These are phyloP conservation scores for Phoxinus dragarum DNA, from an alignment of 2,797 vertebrate genomes.

Conservation along the genomic window DNA sequence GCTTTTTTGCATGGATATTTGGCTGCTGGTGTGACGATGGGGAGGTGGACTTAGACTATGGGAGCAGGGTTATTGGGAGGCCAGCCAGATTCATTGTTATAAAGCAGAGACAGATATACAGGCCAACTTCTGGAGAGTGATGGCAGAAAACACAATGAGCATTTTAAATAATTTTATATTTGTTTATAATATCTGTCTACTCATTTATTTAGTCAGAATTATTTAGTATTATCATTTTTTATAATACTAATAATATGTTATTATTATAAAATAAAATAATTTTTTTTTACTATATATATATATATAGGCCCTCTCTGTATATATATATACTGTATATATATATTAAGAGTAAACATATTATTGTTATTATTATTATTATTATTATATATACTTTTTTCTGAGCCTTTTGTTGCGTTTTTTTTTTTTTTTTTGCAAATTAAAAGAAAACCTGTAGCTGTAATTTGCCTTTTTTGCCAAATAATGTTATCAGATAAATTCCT, in stretches of 20 bases:
- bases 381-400: too few relatives aligned
- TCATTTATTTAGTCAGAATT: neutral
- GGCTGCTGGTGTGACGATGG: constrained; percentile 69
- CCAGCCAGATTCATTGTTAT: constrained; percentile 74
- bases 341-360: too few relatives aligned
- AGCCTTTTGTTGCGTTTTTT: too few relatives aligned
- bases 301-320: too few relatives aligned
- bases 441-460: neutral
- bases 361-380: too few relatives aligned
- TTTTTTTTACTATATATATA: too few relatives aligned
- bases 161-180: neutral
- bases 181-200: neutral
- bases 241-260: neutral
- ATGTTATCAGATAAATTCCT: neutral
- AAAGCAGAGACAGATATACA: constrained; percentile 34
- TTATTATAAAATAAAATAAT: neutral
- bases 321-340: too few relatives aligned
- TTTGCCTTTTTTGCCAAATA: neutral
- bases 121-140: constrained; percentile 23
- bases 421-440: too few relatives aligned
- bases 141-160: neutral
- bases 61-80: constrained; percentile 75
- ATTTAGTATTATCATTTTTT: neutral
- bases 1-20: constrained; percentile 75
- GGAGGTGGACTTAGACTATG: constrained; percentile 65